Conservation (phyloP, 1,140 invertebrate species). For the Drosophila santomea region DNA sequence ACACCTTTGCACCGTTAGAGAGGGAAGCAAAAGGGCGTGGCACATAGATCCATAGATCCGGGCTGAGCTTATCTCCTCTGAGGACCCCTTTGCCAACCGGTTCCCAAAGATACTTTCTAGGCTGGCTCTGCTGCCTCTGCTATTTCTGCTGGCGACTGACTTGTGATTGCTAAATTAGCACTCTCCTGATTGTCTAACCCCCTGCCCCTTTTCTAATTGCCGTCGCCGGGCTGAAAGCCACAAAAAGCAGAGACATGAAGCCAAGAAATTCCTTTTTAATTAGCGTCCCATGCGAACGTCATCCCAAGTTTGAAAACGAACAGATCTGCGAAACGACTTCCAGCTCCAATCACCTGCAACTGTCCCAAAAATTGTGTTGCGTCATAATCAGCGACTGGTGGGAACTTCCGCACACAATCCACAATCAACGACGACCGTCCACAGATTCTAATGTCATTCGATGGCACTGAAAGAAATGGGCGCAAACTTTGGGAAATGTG, state of each 20-base stretch:
- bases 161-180: slow-evolving; percentile 81
- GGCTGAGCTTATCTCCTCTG: slow-evolving; percentile 42
- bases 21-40: slow-evolving; percentile 10
- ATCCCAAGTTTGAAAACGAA: slow-evolving; percentile 21
- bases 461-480: slow-evolving; percentile 16
- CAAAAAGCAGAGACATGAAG: slow-evolving; percentile 20
- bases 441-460: slow-evolving; percentile 44
- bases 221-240: slow-evolving; percentile 39
- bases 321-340: slow-evolving; percentile 4
- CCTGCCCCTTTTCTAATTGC: slow-evolving; percentile 64
- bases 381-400: slow-evolving; percentile 75
- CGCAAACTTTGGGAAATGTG: no score
- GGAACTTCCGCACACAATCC: slow-evolving; percentile 67
- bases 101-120: slow-evolving; percentile 45
- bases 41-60: slow-evolving; percentile 7
- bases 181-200: slow-evolving; percentile 67
- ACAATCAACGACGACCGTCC: slow-evolving; percentile 27
- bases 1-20: slow-evolving; percentile 72
- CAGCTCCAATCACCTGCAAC: slow-evolving; percentile 44
- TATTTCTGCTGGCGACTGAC: slow-evolving; percentile 35
- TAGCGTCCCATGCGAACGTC: slow-evolving; percentile 57
- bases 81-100: slow-evolving; percentile 64
- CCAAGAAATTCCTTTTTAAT: slow-evolving; percentile 77
- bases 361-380: slow-evolving; percentile 72
- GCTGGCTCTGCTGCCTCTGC: slow-evolving; percentile 15